Percentiles rank a stretch among this genome's conserved stretches.
phyloP scores from a whole-genome alignment of 2,888 invertebrate genomes.

The Platerodrilus igneus region DNA sequence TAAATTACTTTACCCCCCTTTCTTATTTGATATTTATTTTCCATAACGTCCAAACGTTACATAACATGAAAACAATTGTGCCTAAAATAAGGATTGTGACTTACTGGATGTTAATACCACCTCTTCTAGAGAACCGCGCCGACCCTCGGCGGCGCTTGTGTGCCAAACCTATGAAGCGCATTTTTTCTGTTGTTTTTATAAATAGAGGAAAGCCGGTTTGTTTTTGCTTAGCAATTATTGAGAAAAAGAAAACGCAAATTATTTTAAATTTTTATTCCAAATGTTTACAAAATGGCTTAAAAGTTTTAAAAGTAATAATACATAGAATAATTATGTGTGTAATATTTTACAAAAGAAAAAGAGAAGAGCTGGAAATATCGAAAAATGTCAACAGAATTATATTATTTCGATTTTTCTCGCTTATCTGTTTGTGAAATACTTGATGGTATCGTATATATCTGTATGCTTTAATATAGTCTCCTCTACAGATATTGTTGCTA shows the following conservation, averaged over 20 bases:
- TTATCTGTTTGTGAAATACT: conserved; percentile 24
- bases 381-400: conserved; percentile 22
- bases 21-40: too few relatives aligned
- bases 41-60: too few relatives aligned
- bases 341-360: conserved; percentile 14
- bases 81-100: too few relatives aligned
- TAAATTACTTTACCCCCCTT: too few relatives aligned
- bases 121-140: too few relatives aligned
- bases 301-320: conserved; percentile 13
- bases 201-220: neutral
- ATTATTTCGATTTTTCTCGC: conserved; percentile 20
- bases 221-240: neutral
- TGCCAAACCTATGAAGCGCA: too few relatives aligned
- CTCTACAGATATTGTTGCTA: conserved; percentile 27
- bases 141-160: too few relatives aligned
- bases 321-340: conserved; percentile 10
- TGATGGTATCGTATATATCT: conserved; percentile 22
- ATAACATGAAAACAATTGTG: too few relatives aligned
- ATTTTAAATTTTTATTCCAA: neutral
- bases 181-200: too few relatives aligned
- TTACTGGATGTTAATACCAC: too few relatives aligned
- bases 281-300: neutral
- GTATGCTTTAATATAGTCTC: conserved; percentile 21
- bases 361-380: conserved; percentile 16
- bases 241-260: conserved; percentile 1